These are phyloP conservation scores for Harpalus rufipes DNA, from an alignment of 2,888 invertebrate species.

Conservation along the genomic window DNA sequence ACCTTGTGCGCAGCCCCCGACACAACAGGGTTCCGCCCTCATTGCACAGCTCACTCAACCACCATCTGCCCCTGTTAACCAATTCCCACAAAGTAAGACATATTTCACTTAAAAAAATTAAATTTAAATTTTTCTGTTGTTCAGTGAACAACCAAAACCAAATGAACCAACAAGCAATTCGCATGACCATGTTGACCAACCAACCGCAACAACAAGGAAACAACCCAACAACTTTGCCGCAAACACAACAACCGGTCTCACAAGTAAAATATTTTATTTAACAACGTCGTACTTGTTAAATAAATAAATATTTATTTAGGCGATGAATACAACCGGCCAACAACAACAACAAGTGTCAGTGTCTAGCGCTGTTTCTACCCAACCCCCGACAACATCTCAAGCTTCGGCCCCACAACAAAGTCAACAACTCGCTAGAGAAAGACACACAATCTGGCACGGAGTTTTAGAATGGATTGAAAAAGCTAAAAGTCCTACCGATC, in stretches of 20 bases:
- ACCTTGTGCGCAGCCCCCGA: constrained; percentile 73
- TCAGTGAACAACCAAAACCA: constrained; percentile 71
- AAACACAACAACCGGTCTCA: constrained; percentile 58
- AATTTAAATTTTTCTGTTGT: not conserved
- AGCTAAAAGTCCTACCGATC: constrained; percentile 86
- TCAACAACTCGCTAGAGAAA: constrained; percentile 78
- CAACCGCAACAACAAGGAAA: constrained; percentile 54
- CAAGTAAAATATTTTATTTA: not conserved
- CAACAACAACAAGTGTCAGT: constrained; percentile 69
- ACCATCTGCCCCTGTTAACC: constrained; percentile 77
- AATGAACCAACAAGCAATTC: constrained; percentile 74
- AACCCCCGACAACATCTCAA: constrained; percentile 72
- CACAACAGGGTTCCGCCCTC: constrained; percentile 79
- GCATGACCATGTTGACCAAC: constrained; percentile 74
- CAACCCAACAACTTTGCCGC: constrained; percentile 29
- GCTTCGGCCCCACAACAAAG: constrained; percentile 72
- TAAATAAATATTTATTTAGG: constrained; percentile 1
- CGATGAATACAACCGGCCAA: constrained; percentile 69
- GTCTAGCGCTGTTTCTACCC: constrained; percentile 65
- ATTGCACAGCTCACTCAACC: constrained; percentile 81
- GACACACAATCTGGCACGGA: constrained; percentile 83
- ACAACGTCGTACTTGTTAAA: not conserved
- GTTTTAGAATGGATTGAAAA: constrained; percentile 96
- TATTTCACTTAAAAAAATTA: not conserved
- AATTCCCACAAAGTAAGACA: constrained; percentile 77